A percentile compares a stretch with the other conserved stretches of the same genome.
phyloP scores from a whole-genome alignment of 2,113 vertebrate species.

The Monarcha castaneiventris region DNA sequence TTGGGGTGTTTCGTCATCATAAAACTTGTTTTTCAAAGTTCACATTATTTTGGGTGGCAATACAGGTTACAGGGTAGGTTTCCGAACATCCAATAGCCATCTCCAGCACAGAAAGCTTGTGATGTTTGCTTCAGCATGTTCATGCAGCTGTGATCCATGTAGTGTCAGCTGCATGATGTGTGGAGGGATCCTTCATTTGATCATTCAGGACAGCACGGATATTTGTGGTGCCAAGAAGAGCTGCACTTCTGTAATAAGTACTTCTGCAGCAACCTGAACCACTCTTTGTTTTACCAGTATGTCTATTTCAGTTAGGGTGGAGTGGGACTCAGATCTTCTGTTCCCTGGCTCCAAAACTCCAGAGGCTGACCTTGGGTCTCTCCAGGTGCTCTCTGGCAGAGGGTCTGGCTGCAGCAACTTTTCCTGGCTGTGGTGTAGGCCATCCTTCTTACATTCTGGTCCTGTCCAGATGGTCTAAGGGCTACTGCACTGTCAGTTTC shows the following conservation, averaged over 20 bases:
- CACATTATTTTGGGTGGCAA: not conserved
- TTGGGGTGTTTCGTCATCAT: not conserved
- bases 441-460: not conserved
- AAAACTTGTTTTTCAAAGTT: not conserved
- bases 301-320: not conserved
- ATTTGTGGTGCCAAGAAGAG: not conserved
- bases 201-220: not conserved
- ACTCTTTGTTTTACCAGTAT: not conserved
- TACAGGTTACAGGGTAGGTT: not conserved
- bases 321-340: not conserved
- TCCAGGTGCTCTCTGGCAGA: not conserved
- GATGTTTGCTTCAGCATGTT: not conserved
- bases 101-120: not conserved
- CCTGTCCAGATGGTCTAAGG: not conserved
- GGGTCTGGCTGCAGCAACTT: not conserved
- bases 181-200: not conserved
- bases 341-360: not conserved
- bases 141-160: not conserved
- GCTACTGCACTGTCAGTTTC: accelerated
- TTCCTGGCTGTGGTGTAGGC: not conserved
- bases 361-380: not conserved
- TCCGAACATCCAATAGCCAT: not conserved
- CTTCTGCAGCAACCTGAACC: not conserved
- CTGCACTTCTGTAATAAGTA: not conserved
- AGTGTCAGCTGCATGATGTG: not conserved